These are phyloP conservation scores for Proteles cristata DNA, from an alignment of 2,113 vertebrate genomes.

Conservation along the genomic window DNA sequence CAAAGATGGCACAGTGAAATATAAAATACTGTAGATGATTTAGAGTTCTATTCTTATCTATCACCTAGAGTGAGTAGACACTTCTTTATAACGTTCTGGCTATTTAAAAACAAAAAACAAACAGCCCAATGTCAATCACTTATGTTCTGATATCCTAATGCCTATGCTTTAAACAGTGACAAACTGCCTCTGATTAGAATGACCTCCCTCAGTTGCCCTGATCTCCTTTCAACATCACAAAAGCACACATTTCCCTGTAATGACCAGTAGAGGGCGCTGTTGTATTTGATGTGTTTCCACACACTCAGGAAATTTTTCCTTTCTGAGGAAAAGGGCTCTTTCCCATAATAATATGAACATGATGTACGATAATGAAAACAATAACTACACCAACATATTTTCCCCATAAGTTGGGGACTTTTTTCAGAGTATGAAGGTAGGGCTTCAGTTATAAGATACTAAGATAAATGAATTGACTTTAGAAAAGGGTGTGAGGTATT, in stretches of 20 bases:
- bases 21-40: conserved; percentile 52
- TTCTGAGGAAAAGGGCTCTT: background rate
- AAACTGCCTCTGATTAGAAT: conserved; percentile 67
- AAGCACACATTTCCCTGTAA: background rate
- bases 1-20: conserved; percentile 64
- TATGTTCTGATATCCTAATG: conserved; percentile 64
- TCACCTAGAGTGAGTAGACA: background rate
- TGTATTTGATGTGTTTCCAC: conserved; percentile 71
- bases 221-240: conserved; percentile 45
- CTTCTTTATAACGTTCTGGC: conserved; percentile 59
- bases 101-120: conserved; percentile 41
- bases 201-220: conserved; percentile 54
- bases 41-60: conserved; percentile 73
- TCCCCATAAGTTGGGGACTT: background rate
- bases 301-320: background rate
- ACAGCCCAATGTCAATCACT: conserved; percentile 53
- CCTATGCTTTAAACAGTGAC: conserved; percentile 58
- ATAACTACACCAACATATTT: conserved; percentile 38
- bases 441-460: conserved; percentile 3
- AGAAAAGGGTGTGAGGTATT: background rate
- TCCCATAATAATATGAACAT: conserved; percentile 57
- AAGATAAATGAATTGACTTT: conserved; percentile 36
- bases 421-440: conserved; percentile 18
- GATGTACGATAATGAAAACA: conserved; percentile 53
- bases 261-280: conserved; percentile 85